phyloP scores from a whole-genome alignment of 2,113 vertebrate species.

The Diphyllodes magnificus region DNA sequence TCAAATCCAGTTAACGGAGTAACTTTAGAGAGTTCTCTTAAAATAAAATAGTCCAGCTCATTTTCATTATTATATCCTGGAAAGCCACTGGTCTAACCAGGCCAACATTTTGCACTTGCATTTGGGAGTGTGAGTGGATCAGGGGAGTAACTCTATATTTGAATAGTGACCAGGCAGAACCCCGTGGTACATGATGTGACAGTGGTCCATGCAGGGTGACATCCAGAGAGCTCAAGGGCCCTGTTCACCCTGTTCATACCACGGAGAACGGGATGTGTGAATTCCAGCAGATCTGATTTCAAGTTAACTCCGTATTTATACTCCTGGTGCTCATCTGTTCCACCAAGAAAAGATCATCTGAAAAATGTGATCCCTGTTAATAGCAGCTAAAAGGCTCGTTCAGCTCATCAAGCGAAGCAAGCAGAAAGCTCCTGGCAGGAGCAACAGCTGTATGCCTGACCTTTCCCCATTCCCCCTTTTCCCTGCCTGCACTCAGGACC shows the following conservation, averaged over 20 bases:
- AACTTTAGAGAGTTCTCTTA: background rate
- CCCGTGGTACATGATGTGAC: background rate
- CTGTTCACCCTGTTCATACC: background rate
- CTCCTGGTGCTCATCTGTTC: slow-evolving; percentile 26
- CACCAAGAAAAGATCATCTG: background rate
- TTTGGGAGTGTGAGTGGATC: background rate
- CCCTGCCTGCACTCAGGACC: background rate
- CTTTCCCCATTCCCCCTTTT: slow-evolving; percentile 3
- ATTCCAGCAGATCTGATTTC: slow-evolving; percentile 57
- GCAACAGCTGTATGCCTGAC: slow-evolving; percentile 12
- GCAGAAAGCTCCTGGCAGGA: background rate
- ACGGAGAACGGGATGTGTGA: background rate
- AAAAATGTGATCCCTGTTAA: background rate
- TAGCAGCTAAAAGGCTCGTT: background rate
- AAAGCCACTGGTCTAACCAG: background rate
- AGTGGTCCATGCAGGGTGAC: background rate
- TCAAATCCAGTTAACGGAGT: background rate
- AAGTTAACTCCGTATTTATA: slow-evolving; percentile 12
- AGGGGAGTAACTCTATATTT: background rate
- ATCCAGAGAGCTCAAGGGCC: background rate
- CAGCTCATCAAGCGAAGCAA: background rate
- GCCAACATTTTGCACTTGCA: background rate
- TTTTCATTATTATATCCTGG: background rate
- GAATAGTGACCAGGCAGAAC: background rate
- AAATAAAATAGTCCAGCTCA: background rate